These are phyloP conservation scores for Nematostella vectensis DNA, from an alignment of 92 coral and sea anemone genomes.

Conservation along the genomic window DNA sequence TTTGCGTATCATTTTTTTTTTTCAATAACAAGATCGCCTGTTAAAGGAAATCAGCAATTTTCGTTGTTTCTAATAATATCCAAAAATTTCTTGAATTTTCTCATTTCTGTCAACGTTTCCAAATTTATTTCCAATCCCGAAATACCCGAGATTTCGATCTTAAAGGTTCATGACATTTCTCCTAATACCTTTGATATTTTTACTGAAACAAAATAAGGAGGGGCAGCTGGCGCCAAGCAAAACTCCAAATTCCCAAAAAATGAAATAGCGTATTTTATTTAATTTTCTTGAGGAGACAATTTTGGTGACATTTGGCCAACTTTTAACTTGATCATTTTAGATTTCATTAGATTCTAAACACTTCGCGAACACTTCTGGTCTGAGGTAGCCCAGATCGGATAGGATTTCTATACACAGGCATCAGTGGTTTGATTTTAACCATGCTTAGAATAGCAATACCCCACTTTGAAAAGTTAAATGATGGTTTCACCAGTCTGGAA, in stretches of 20 bases:
- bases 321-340: background rate
- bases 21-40: no score
- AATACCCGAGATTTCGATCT: no score
- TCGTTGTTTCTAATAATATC: no score
- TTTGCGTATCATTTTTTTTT: no score
- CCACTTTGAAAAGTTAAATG: constrained; percentile 9
- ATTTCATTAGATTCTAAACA: constrained; percentile 1
- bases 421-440: constrained; percentile 25
- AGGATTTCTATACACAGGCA: constrained; percentile 11
- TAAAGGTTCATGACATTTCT: no score
- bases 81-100: no score
- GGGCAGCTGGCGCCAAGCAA: no score
- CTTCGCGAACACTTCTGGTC: constrained; percentile 6
- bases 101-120: no score
- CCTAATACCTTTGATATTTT: background rate
- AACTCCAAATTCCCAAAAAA: no score
- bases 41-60: no score
- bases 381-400: constrained; percentile 23
- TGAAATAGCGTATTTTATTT: constrained; percentile 6
- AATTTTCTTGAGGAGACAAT: background rate
- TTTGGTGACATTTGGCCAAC: background rate
- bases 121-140: no score
- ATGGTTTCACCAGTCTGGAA: constrained; percentile 18
- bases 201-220: background rate
- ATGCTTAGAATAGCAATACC: background rate